Percentiles rank a stretch among this genome's conserved stretches.
phyloP scores from a whole-genome alignment of 2,113 vertebrate genomes.

The Nanorana parkeri region DNA sequence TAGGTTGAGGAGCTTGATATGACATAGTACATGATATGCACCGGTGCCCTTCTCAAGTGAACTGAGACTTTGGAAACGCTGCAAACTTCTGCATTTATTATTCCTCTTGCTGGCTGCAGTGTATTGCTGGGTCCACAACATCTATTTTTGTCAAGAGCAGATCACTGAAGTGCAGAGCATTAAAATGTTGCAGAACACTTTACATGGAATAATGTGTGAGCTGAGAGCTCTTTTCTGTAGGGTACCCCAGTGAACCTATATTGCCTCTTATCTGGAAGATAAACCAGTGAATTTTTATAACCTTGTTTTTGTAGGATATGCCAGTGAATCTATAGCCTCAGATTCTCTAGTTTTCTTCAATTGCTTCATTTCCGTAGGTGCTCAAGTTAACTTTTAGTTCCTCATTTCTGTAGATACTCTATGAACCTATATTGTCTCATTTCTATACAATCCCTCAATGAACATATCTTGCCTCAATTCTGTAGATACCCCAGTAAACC shows the following conservation, averaged over 20 bases:
- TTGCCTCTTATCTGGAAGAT: neutral
- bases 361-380: no score
- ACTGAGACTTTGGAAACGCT: neutral
- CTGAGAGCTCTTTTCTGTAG: neutral
- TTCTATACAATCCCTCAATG: no score
- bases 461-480: neutral
- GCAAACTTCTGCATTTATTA: constrained; percentile 2
- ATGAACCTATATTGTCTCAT: no score
- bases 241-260: no score
- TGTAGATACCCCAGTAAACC: no score
- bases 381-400: no score
- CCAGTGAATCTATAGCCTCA: no score
- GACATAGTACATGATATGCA: neutral
- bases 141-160: constrained; percentile 11
- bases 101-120: neutral
- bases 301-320: no score
- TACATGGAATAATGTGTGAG: neutral
- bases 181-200: constrained; percentile 38
- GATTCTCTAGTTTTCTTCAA: no score
- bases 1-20: neutral
- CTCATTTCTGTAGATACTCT: no score
- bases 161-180: constrained; percentile 4
- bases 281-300: neutral
- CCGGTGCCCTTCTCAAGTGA: no score
- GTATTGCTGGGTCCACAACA: neutral